Evolutionary conservation across 2,797 vertebrate species (phyloP).

Genomic region (Masticophis lateralis): DNA sequence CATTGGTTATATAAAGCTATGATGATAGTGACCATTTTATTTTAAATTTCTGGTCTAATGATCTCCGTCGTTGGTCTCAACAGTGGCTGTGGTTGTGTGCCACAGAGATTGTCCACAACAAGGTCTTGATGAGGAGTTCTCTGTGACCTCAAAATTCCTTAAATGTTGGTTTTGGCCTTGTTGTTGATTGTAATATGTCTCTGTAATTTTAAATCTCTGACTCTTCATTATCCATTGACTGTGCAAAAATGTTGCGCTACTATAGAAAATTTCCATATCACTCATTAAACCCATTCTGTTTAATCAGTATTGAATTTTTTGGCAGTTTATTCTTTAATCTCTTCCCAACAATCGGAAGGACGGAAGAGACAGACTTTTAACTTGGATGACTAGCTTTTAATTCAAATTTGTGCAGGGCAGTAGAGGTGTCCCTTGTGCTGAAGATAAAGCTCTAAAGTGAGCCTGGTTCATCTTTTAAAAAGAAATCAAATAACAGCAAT

Average conservation of each 20-base stretch:
- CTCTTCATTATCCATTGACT: too few relatives aligned
- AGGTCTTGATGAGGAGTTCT: background rate
- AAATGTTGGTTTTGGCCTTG: background rate
- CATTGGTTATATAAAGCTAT: background rate
- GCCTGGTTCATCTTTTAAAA: background rate
- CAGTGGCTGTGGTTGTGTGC: background rate
- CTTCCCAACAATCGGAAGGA: background rate
- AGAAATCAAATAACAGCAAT: background rate
- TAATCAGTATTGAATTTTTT: background rate
- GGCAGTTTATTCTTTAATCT: slow-evolving; percentile 14
- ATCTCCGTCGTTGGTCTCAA: background rate
- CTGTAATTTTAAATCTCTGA: background rate
- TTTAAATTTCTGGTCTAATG: background rate
- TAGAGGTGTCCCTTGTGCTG: background rate
- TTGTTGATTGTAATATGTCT: background rate
- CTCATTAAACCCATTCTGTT: background rate
- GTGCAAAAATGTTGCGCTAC: background rate
- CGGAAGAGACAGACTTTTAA: background rate
- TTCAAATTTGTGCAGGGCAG: background rate
- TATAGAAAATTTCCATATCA: background rate
- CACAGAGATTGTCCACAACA: background rate
- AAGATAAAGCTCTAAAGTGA: background rate
- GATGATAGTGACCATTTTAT: background rate
- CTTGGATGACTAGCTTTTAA: background rate
- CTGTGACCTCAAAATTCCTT: background rate